Evolutionary conservation across 2,888 invertebrate genomes (phyloP), one percentile per base, ranked within the genome.

Genomic region (Chymomyza amoena): DNA sequence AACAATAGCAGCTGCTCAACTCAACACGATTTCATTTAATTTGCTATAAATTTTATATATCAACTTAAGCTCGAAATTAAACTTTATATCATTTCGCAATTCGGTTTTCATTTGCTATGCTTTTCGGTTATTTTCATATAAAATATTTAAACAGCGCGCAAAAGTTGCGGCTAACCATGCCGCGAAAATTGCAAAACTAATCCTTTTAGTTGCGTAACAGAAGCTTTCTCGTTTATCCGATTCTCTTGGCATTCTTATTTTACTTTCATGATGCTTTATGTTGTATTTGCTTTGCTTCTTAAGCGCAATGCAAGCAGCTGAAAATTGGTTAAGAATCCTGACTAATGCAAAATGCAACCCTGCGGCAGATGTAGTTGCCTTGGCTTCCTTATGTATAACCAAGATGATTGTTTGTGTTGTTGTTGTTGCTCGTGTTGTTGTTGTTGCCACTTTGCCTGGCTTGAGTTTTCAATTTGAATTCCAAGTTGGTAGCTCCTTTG

Each of bases 141-240:
- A 76, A 83, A 84, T 84, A 83, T 84, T 83, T 85, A 73, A 69
- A 71, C 51, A 51, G 60, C 16, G 59, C 73, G 74, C n/a, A 64
- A 25, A 25, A 57, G 18, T 13, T 57, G 45, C 51, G 61, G 62
- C 66, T 61, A 61, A 62, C 66, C 4, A n/a, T 57, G 67, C 64
- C 63, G 16, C 45, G 50, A 61, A 66, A 77, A 76, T 73, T 73
- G 74, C 63, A 73, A 80, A 76, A 74, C 72, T 77, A 82, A 82
- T 82, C 80, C 79, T 76, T 79, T 80, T 76, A 75, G 68, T 68
- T 72, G 63, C 16, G n/a, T 20, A 64, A 36, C 39, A 18, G 56
- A 64, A 20, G 25, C 57, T 32, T 36, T 39, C 36, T 28, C 60
- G 28, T 59, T 32, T 32, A 25, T 45, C 20, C 18, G 57, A 18